Conservation (phyloP, 2,888 invertebrate species). For the Encarsia formosa region DNA sequence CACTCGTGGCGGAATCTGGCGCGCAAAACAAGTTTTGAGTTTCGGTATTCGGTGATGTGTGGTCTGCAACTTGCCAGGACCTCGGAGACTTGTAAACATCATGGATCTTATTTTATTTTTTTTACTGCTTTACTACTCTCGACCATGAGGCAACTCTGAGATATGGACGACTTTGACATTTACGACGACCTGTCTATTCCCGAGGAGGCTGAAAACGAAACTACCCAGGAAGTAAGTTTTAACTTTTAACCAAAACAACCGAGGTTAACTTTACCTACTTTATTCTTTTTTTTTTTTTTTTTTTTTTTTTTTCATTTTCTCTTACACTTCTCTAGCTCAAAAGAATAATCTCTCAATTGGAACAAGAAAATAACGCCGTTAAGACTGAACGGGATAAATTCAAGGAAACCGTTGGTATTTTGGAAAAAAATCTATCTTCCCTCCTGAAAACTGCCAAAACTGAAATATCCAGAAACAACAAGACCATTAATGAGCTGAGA, state of each 20-base stretch:
- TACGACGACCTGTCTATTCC: too few species aligned
- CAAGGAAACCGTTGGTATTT: slow-evolving; percentile 28
- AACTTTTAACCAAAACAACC: background rate
- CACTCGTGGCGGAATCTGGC: too few species aligned
- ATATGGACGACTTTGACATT: too few species aligned
- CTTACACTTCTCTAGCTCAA: background rate
- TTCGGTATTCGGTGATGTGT: too few species aligned
- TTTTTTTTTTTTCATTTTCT: background rate
- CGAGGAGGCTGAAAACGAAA: too few species aligned
- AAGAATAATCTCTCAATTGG: too few species aligned
- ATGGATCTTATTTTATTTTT: too few species aligned
- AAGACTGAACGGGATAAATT: background rate
- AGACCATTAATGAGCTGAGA: slow-evolving; percentile 50
- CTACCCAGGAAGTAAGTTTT: background rate
- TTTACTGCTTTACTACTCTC: too few species aligned
- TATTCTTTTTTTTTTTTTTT: background rate
- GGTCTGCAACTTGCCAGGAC: too few species aligned
- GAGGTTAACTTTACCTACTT: background rate
- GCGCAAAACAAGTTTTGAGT: too few species aligned
- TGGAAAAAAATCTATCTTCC: slow-evolving; percentile 49
- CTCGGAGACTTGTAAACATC: too few species aligned
- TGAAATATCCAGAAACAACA: slow-evolving; percentile 54
- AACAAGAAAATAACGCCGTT: background rate
- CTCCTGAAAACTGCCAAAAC: slow-evolving; percentile 52
- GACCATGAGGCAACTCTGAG: too few species aligned